Base-by-base conservation (phyloP, 2,888 invertebrate genomes). In the Brachyopa scutellaris region DNA sequence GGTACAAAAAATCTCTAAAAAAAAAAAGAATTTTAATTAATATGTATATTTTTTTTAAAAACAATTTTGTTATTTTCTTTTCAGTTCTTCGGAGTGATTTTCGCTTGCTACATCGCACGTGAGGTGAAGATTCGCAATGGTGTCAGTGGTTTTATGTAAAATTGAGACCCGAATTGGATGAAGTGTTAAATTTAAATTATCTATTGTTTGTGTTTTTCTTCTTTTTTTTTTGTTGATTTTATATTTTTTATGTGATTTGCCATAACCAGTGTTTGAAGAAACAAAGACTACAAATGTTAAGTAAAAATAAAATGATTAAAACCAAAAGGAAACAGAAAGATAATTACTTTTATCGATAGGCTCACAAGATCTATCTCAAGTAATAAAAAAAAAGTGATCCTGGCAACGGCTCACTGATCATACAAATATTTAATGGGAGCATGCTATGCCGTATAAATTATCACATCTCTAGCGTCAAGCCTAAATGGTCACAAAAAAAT, bases 1-100 rank as follows among this genome's bases (percentile, higher is more conserved):
- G 94, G 95, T 96, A 62, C 7, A 21, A 57, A 47, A 19, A 26
- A 7, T 36, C 9, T 23, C 1, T 57, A 4, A n/a, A 1, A 38
- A 2, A n/a, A 4, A n/a, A n/a, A 21, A 5, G n/a, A 40, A 57
- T 2, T 5, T 23, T 5, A 29, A 53, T n/a, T n/a, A n/a, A n/a
- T n/a, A n/a, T n/a, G n/a, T n/a, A n/a, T n/a, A n/a, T 64, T 42
- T 45, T 45, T 49, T 26, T 17, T n/a, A 9, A 2, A 40, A 2
- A 9, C 23, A 59, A 38, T 40, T 61, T 45, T n/a, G n/a, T n/a
- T n/a, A n/a, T n/a, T 42, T 64, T 61, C 13, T 40, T 79, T 85
- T 2, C 85, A 90, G 90, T 90, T 90, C 87, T 88, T 89, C 67
- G 90, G 90, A 21, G 88, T 90, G 8, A 85, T 90, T 8, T 90